Evolutionary conservation across 2,888 invertebrate genomes (phyloP).

Genomic region (Allolobophora icterica): DNA sequence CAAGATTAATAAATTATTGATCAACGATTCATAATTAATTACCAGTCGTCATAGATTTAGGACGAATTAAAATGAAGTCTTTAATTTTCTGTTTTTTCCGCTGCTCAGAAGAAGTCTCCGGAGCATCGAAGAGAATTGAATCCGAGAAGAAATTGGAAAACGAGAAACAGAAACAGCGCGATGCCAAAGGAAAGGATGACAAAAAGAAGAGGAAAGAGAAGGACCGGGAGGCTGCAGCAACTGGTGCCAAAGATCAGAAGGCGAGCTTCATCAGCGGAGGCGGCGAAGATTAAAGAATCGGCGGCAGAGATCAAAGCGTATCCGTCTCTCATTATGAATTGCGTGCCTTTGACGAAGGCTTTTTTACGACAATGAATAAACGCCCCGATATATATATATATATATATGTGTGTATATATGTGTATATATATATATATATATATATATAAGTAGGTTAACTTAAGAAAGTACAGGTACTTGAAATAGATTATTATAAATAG

Average conservation of each 20-base stretch:
- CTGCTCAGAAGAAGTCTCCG: neutral
- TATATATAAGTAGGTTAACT: no score
- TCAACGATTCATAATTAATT: no score
- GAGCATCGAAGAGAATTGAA: neutral
- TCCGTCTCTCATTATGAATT: neutral
- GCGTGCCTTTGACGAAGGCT: neutral
- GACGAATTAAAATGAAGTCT: no score
- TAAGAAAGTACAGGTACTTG: no score
- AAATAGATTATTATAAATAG: no score
- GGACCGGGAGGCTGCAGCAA: neutral
- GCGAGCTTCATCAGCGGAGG: neutral
- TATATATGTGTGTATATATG: no score
- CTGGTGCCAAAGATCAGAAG: neutral
- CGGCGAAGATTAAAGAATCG: neutral
- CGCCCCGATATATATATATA: no score
- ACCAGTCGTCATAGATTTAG: no score
- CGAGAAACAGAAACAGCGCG: neutral
- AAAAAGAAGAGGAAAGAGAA: neutral
- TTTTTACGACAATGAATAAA: no score
- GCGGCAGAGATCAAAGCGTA: neutral
- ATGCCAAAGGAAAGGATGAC: neutral
- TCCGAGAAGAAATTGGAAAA: neutral
- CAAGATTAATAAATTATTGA: no score
- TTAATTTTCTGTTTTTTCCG: neutral
- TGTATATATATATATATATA: no score